A percentile compares a stretch with the other conserved stretches of the same genome.
Evolutionary conservation across 2,113 vertebrate species (phyloP).

Genomic region (Myodes glareolus): DNA sequence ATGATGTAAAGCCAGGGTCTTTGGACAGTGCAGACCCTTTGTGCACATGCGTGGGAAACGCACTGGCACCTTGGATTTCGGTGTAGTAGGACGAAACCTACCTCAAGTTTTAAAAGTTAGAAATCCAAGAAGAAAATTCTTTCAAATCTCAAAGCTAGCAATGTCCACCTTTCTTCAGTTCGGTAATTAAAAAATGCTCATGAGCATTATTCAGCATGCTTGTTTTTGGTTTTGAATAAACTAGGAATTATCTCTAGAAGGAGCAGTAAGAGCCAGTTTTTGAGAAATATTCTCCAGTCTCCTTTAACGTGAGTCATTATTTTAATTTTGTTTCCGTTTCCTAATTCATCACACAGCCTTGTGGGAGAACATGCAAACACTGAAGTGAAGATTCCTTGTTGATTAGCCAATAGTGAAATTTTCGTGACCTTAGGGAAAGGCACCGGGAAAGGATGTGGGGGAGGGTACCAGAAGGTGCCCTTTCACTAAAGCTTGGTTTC

Average conservation of each 20-base stretch:
- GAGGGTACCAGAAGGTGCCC: neutral
- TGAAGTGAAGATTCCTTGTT: neutral
- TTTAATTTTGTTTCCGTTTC: neutral
- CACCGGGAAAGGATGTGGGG: neutral
- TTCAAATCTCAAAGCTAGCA: slow-evolving; percentile 30
- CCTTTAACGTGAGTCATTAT: neutral
- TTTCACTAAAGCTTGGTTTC: neutral
- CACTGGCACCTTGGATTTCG: neutral
- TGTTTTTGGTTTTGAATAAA: neutral
- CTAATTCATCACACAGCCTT: neutral
- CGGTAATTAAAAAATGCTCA: neutral
- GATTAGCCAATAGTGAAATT: neutral
- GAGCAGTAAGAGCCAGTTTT: neutral
- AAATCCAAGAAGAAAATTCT: neutral
- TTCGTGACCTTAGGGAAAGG: neutral
- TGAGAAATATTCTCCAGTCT: slow-evolving; percentile 6
- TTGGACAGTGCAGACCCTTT: too few species aligned
- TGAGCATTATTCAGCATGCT: neutral
- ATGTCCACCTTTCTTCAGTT: neutral
- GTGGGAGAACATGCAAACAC: neutral
- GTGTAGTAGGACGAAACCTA: neutral
- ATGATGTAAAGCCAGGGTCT: neutral
- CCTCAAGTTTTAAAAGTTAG: neutral
- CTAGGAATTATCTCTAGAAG: neutral
- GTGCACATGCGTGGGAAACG: neutral